These are phyloP conservation scores for Apodemia hepburni DNA, from an alignment of 2,888 invertebrate species.

Conservation along the genomic window DNA sequence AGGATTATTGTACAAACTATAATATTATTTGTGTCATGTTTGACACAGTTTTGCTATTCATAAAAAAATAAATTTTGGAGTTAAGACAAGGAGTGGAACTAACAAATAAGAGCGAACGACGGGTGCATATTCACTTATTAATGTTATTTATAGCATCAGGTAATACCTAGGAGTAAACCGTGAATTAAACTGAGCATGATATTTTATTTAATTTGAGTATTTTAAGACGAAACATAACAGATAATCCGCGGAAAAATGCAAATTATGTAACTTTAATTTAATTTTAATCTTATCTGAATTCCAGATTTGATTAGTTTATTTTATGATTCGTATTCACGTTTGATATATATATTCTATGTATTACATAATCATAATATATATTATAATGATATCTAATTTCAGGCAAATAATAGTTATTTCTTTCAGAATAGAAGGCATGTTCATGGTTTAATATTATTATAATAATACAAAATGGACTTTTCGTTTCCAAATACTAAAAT, in stretches of 20 bases:
- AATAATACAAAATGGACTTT: conserved; percentile 6
- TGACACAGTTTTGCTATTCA: too few relatives aligned
- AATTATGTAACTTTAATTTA: not conserved
- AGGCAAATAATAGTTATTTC: conserved; percentile 48
- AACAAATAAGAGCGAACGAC: not conserved
- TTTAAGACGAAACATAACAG: not conserved
- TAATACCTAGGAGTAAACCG: not conserved
- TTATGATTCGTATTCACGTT: not conserved
- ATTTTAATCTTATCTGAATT: not conserved
- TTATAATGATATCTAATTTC: conserved; percentile 20
- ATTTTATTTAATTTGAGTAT: too few relatives aligned
- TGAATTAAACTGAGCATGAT: not conserved
- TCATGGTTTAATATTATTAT: conserved; percentile 46
- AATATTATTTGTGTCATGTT: too few relatives aligned
- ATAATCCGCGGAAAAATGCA: not conserved
- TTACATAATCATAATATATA: conserved; percentile 55
- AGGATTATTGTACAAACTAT: too few relatives aligned
- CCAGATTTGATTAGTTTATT: not conserved
- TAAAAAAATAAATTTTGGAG: too few relatives aligned
- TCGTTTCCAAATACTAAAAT: not conserved
- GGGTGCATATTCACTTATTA: not conserved
- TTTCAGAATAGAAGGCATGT: conserved; percentile 63
- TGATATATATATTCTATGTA: not conserved
- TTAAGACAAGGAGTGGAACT: too few relatives aligned
- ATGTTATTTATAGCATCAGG: not conserved